Base-by-base conservation (phyloP, 2,113 vertebrate species). In the Poeciliopsis turrubarensis region DNA sequence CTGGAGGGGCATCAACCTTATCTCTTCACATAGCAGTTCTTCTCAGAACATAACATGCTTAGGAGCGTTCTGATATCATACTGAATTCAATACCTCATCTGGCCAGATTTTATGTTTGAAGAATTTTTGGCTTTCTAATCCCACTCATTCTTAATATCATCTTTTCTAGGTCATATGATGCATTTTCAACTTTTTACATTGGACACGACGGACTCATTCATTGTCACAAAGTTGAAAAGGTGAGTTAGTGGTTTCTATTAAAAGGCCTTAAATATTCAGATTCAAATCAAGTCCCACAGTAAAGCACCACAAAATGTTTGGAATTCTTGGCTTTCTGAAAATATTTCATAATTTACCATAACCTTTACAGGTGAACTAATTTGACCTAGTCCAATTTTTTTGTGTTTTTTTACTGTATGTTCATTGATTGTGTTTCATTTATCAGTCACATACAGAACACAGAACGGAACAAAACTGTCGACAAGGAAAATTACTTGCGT, bases 171-270 rank as follows among this genome's bases (percentile, higher is more conserved):
- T 94, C 93, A 22, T 96, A 94, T 5, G 96, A 98, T 80, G 97
- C 96, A 26, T 95, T 96, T 87, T 97, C 97, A 29, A 98, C 96
- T 1, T 98, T 98, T 81, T 96, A 96, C 92, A 80, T 98, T 61
- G 95, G 96, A 68, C 89, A 92, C 0, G 93, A 92, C 19, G 97
- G 96, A 73, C 95, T 96, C 79, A 95, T 98, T 69, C 95, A 92
- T 66, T 93, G 96, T 81, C 97, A 97, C 89, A 95, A 82, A 90
- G 91, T 97, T 44, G 96, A 96, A 89, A 97, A 96, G 93, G 97
- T 97, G 14, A 37, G 34, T 37, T 37, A 37, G 9, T 37, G 10
- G 34, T 37, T 37, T 37, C 34, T 37, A 10, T 37, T 37, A 37
- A 19, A 54, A 44, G 12, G 41, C 47, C 47, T 54, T 54, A 54